A percentile compares a stretch with the other conserved stretches of the same genome.
These are phyloP conservation scores for Riptortus pedestris DNA, from an alignment of 1,140 invertebrate genomes.

Conservation along the genomic window DNA sequence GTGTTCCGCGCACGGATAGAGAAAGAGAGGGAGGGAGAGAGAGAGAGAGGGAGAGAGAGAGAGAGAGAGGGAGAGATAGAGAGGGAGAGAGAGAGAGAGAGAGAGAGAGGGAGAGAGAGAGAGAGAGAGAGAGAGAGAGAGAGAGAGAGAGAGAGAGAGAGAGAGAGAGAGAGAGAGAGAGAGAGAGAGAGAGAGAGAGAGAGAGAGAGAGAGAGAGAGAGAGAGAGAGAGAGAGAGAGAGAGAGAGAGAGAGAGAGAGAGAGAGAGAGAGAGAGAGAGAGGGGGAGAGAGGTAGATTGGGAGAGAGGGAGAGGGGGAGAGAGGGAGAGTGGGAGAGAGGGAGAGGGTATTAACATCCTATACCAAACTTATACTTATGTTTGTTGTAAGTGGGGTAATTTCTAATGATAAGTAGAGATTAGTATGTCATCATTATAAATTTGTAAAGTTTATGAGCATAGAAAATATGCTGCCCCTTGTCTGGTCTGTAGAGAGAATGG, in stretches of 20 bases:
- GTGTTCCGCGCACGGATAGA: neutral
- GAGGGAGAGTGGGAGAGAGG: too few species aligned
- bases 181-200: conserved; percentile 20
- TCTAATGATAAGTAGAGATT: too few species aligned
- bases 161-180: conserved; percentile 22
- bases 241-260: conserved; percentile 23
- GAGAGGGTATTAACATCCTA: neutral
- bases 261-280: conserved; percentile 22
- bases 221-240: conserved; percentile 22
- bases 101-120: conserved; percentile 23
- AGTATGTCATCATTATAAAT: too few species aligned
- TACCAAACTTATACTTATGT: too few species aligned
- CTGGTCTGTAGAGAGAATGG: too few species aligned
- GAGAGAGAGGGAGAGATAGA: too few species aligned
- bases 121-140: conserved; percentile 24
- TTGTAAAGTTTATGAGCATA: too few species aligned
- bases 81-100: too few species aligned
- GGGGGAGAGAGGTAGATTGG: too few species aligned
- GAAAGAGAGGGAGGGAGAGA: conserved; percentile 17
- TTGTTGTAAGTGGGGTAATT: too few species aligned
- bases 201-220: conserved; percentile 18
- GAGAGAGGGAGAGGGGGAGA: too few species aligned
- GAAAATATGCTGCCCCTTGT: too few species aligned
- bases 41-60: conserved; percentile 23
- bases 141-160: conserved; percentile 24